Evolutionary conservation across 2,797 vertebrate genomes (phyloP).

Genomic region (Xiphorhynchus erythropygius): DNA sequence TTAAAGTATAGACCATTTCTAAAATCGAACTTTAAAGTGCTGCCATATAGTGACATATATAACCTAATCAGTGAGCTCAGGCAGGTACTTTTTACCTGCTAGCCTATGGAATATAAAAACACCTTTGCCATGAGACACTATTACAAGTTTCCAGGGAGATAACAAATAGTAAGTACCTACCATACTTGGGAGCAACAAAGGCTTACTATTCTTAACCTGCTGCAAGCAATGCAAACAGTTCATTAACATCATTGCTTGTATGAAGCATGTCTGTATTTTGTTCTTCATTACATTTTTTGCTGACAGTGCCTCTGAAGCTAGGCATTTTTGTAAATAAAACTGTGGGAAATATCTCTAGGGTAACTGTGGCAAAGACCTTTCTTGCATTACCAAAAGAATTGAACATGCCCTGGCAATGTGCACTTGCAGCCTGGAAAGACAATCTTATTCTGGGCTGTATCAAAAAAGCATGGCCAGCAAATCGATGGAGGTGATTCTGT

Average conservation of each 20-base stretch:
- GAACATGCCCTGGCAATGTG: neutral
- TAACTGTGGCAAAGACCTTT: neutral
- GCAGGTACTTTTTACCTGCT: slow-evolving; percentile 5
- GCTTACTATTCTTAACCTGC: slow-evolving; percentile 27
- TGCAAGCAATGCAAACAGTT: neutral
- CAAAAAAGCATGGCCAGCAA: neutral
- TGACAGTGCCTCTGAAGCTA: neutral
- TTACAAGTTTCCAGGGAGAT: slow-evolving; percentile 22
- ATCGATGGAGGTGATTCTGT: neutral
- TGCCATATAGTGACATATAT: neutral
- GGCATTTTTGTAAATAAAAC: neutral
- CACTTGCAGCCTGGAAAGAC: neutral
- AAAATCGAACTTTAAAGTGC: neutral
- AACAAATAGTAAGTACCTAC: slow-evolving; percentile 6
- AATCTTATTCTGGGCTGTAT: neutral
- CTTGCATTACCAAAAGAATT: neutral
- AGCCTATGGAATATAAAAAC: neutral
- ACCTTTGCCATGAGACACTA: neutral
- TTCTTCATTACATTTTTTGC: neutral
- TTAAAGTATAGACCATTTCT: neutral
- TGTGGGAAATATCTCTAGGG: neutral
- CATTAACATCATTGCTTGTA: neutral
- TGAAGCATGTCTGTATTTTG: neutral
- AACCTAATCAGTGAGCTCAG: neutral
- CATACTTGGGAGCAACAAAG: neutral